Percentiles rank a stretch among this genome's conserved stretches.
Evolutionary conservation across 2,797 vertebrate species (phyloP).

Genomic region (Heteromormyrus szaboi): DNA sequence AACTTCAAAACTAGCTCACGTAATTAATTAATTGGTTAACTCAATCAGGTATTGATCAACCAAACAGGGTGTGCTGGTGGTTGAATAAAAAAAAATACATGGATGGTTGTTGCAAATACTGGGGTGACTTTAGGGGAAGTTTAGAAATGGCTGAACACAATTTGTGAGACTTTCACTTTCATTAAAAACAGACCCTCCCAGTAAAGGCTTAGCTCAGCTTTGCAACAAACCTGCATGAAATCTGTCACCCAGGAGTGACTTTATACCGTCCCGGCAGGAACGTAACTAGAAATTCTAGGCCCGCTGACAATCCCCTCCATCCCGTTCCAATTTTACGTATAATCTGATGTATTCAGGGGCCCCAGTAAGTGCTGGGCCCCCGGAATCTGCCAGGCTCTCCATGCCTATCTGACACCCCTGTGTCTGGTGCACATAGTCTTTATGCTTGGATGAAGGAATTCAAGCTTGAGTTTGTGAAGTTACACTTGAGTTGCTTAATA

Average conservation of each 20-base stretch:
- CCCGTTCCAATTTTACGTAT: neutral
- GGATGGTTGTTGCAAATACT: neutral
- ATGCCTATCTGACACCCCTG: neutral
- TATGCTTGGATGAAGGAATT: neutral
- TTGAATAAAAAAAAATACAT: neutral
- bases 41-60: neutral
- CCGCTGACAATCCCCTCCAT: neutral
- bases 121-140: neutral
- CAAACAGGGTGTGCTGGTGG: neutral
- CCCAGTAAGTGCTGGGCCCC: neutral
- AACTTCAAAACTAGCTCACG: neutral
- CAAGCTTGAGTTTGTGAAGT: neutral
- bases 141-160: neutral
- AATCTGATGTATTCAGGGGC: neutral
- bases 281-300: neutral
- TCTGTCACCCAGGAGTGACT: neutral
- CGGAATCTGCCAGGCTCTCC: neutral
- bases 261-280: neutral
- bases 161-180: neutral
- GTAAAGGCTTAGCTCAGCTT: neutral
- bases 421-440: neutral
- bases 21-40: neutral
- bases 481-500: neutral
- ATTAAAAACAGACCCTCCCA: neutral
- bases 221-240: neutral